A percentile compares a stretch with the other conserved stretches of the same genome.
Evolutionary conservation across 2,113 vertebrate species (phyloP).

Genomic region (Oophaga pumilio): DNA sequence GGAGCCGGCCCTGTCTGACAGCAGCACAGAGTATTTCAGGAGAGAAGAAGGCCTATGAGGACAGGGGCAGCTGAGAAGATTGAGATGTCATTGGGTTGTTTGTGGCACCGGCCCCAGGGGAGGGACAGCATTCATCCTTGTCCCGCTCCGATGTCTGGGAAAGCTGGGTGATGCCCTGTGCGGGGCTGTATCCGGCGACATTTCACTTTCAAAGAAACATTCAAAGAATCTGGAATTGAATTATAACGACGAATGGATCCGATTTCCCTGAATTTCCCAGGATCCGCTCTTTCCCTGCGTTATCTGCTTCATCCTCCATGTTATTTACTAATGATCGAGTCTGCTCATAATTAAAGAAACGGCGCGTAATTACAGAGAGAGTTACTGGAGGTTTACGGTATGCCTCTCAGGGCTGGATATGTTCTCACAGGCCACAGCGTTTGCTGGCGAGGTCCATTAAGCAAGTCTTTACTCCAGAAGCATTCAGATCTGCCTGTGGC

Average conservation of each 20-base stretch:
- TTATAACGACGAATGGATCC: neutral
- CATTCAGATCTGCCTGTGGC: neutral
- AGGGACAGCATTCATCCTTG: too few species aligned
- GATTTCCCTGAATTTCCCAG: neutral
- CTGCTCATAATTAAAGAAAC: neutral
- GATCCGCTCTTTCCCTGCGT: neutral
- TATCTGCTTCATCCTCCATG: neutral
- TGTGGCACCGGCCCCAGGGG: too few species aligned
- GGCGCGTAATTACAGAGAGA: neutral
- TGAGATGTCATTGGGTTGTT: too few species aligned
- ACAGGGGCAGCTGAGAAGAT: too few species aligned
- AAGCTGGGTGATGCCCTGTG: too few species aligned
- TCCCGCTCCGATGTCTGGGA: too few species aligned
- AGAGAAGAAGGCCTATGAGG: neutral
- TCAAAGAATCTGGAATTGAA: too few species aligned
- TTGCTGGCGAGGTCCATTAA: neutral
- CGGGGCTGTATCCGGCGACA: too few species aligned
- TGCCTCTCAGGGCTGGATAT: neutral
- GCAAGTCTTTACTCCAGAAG: neutral
- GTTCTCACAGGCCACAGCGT: neutral
- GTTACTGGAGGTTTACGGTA: neutral
- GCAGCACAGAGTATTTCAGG: neutral
- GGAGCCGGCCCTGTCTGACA: neutral
- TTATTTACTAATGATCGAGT: neutral
- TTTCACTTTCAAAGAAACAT: too few species aligned